These are phyloP conservation scores for Myotis lucifugus DNA, from an alignment of 2,113 vertebrate genomes.

Conservation along the genomic window DNA sequence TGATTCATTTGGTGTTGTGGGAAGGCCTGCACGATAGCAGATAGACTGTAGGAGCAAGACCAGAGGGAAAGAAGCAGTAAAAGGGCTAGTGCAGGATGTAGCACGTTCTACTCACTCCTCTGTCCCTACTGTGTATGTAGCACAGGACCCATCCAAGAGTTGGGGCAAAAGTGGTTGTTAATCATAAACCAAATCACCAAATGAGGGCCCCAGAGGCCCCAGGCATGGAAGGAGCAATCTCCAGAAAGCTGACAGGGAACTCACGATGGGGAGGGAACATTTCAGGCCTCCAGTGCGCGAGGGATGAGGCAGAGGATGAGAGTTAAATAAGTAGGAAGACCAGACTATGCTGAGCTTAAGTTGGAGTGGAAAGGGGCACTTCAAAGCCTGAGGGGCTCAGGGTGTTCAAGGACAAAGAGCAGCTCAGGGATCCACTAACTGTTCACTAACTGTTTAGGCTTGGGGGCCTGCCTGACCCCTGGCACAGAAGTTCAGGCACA, in stretches of 20 bases:
- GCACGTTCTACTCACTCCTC: rapidly evolving
- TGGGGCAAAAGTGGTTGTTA: not conserved
- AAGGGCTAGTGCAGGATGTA: not conserved
- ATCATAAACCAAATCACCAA: not conserved
- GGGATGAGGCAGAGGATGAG: not conserved
- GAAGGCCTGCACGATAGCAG: not conserved
- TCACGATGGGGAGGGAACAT: not conserved
- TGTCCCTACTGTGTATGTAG: rapidly evolving
- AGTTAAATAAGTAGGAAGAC: not conserved
- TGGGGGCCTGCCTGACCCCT: not conserved
- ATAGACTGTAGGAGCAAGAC: not conserved
- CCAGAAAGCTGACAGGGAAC: not conserved
- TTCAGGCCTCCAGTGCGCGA: not conserved
- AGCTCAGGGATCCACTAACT: not conserved
- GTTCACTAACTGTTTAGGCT: not conserved
- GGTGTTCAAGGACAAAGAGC: not conserved
- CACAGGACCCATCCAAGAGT: not conserved
- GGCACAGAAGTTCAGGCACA: not conserved
- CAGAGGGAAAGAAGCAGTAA: not conserved
- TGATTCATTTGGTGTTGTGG: not conserved
- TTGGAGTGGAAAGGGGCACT: not conserved
- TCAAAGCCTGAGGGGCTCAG: not conserved
- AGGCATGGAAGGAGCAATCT: not conserved
- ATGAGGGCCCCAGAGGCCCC: not conserved
- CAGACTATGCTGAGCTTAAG: not conserved